Conservation (phyloP, 2,888 invertebrate genomes). For the Ganaspis brasiliensis region DNA sequence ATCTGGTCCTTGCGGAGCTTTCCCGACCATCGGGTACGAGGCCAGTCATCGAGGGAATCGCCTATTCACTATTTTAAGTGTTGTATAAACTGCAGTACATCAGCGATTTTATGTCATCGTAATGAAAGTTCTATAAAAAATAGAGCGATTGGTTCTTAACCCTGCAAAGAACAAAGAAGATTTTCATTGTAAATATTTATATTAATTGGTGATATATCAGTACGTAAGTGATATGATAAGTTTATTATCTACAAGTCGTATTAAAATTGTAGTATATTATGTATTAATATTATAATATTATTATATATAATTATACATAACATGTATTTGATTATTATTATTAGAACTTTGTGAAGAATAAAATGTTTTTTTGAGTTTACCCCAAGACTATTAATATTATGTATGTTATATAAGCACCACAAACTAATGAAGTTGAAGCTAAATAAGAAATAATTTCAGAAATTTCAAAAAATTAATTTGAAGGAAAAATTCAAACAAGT, state of each 20-base stretch:
- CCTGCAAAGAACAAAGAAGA: conserved; percentile 22
- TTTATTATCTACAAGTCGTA: conserved; percentile 45
- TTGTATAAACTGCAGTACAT: neutral
- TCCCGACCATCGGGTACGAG: conserved; percentile 12
- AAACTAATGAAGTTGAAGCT: no score
- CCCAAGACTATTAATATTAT: neutral
- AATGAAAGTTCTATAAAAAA: conserved; percentile 14
- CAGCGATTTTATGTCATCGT: conserved; percentile 15
- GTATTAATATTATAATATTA: conserved; percentile 38
- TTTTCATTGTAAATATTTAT: conserved; percentile 46
- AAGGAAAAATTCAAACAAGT: no score
- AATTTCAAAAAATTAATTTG: no score
- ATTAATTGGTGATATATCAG: conserved; percentile 51
- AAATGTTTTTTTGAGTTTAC: conserved; percentile 28
- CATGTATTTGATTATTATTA: conserved; percentile 33
- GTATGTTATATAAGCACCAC: neutral
- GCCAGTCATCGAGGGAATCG: conserved; percentile 21
- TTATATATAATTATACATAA: conserved; percentile 25
- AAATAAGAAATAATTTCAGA: no score
- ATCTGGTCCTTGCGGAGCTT: conserved; percentile 14
- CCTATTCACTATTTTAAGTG: neutral
- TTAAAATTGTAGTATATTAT: conserved; percentile 33
- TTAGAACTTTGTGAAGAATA: conserved; percentile 35
- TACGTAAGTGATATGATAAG: conserved; percentile 58
- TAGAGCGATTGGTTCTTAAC: conserved; percentile 2